Evolutionary conservation across 2,113 vertebrate genomes (phyloP).

Genomic region (Clarias magur): DNA sequence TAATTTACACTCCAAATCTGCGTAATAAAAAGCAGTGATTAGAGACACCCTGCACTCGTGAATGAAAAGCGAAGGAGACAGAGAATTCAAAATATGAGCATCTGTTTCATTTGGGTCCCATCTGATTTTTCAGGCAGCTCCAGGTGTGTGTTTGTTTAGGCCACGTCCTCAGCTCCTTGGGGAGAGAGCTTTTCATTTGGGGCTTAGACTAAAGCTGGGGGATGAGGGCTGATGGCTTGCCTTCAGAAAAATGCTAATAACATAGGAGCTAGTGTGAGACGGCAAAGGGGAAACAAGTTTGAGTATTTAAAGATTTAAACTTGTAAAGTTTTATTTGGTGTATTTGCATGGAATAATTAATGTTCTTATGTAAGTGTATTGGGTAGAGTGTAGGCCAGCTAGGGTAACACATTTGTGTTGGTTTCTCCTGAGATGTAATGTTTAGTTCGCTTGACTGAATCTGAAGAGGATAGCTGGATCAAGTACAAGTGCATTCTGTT

Average conservation of each 20-base stretch:
- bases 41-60: not conserved
- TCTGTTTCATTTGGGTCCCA: conserved; percentile 28
- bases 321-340: not conserved
- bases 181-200: conserved; percentile 10
- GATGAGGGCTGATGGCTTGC: conserved; percentile 9
- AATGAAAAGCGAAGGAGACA: conserved; percentile 29
- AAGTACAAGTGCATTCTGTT: not conserved
- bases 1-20: conserved; percentile 27
- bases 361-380: conserved; percentile 20
- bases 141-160: conserved; percentile 27
- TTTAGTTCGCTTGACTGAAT: not conserved
- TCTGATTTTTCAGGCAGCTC: conserved; percentile 6
- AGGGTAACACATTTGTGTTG: not conserved
- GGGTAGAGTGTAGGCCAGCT: conserved; percentile 16
- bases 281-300: not conserved
- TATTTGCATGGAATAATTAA: conserved; percentile 40
- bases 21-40: conserved; percentile 37
- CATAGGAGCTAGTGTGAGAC: conserved; percentile 1
- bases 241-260: conserved; percentile 13
- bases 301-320: not conserved
- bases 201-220: not conserved
- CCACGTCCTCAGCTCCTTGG: not conserved
- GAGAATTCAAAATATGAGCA: conserved; percentile 39
- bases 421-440: not conserved
- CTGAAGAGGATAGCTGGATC: not conserved